phyloP scores from a whole-genome alignment of 2,888 invertebrate genomes.

The Lithophane socia region DNA sequence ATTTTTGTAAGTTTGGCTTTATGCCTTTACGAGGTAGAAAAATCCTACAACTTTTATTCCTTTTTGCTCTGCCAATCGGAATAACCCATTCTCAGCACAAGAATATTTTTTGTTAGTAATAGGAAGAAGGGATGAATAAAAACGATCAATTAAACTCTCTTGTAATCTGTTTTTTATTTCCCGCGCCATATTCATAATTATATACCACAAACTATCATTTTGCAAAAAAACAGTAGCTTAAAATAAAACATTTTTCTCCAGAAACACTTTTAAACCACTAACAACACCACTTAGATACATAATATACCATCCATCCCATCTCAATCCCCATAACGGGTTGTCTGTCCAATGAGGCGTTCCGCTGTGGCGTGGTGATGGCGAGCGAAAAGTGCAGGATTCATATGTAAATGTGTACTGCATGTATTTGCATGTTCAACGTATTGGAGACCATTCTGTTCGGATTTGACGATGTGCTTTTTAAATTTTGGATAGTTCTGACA shows the following conservation, averaged over 20 bases:
- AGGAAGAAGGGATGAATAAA: not conserved
- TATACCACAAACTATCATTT: not conserved
- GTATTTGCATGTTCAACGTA: conserved; percentile 74
- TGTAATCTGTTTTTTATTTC: not conserved
- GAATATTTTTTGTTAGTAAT: not conserved
- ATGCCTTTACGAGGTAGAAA: not conserved
- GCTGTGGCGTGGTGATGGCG: conserved; percentile 43
- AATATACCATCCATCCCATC: not conserved
- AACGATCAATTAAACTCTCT: not conserved
- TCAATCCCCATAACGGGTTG: conserved; percentile 24
- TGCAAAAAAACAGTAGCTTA: not conserved
- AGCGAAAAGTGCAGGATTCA: conserved; percentile 74
- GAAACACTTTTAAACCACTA: not conserved
- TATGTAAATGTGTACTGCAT: conserved; percentile 71
- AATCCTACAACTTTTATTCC: not conserved
- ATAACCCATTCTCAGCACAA: not conserved
- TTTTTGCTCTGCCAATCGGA: not conserved
- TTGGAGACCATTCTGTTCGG: conserved; percentile 52
- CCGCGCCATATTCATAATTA: not conserved
- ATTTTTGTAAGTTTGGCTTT: not conserved
- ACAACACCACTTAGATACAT: not conserved
- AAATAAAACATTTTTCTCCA: not conserved
- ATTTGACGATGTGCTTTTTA: conserved; percentile 46
- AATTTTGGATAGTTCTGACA: conserved; percentile 11
- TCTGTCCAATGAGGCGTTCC: conserved; percentile 56